phyloP scores from a whole-genome alignment of 1,140 invertebrate species.

The Drosophila bocki region DNA sequence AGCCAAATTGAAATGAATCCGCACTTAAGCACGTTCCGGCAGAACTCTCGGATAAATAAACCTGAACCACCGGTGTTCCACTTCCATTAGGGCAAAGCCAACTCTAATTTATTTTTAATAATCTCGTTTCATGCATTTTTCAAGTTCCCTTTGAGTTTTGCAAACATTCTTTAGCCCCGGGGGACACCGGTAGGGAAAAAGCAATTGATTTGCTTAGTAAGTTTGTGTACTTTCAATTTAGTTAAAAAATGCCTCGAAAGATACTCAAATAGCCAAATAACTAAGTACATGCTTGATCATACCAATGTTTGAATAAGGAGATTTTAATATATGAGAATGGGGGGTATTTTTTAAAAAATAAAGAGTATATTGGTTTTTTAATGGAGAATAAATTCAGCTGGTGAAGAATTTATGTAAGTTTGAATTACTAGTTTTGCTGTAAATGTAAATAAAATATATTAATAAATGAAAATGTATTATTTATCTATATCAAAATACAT shows the following conservation, averaged over 20 bases:
- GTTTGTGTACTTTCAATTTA: slow-evolving; percentile 80
- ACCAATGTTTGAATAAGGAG: slow-evolving; percentile 53
- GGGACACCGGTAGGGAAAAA: slow-evolving; percentile 24
- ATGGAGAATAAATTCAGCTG: neutral
- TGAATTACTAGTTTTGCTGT: no score
- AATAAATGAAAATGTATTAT: neutral
- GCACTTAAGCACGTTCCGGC: slow-evolving; percentile 75
- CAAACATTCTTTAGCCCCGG: slow-evolving; percentile 51
- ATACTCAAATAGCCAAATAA: slow-evolving; percentile 28
- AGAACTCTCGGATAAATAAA: slow-evolving; percentile 21
- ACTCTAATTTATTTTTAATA: slow-evolving; percentile 82
- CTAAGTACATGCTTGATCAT: slow-evolving; percentile 33
- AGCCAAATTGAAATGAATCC: slow-evolving; percentile 56
- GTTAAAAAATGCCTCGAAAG: slow-evolving; percentile 48
- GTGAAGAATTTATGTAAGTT: neutral
- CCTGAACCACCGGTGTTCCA: slow-evolving; percentile 38
- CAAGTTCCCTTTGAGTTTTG: slow-evolving; percentile 40
- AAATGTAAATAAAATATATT: neutral
- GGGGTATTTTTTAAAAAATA: neutral
- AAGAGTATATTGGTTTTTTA: neutral
- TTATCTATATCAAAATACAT: neutral
- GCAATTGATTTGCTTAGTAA: slow-evolving; percentile 62
- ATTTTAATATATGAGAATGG: neutral
- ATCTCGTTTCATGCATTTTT: slow-evolving; percentile 49
- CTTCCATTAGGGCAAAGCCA: slow-evolving; percentile 51